These are phyloP conservation scores for Drepana falcataria DNA, from an alignment of 2,888 invertebrate species.

Conservation along the genomic window DNA sequence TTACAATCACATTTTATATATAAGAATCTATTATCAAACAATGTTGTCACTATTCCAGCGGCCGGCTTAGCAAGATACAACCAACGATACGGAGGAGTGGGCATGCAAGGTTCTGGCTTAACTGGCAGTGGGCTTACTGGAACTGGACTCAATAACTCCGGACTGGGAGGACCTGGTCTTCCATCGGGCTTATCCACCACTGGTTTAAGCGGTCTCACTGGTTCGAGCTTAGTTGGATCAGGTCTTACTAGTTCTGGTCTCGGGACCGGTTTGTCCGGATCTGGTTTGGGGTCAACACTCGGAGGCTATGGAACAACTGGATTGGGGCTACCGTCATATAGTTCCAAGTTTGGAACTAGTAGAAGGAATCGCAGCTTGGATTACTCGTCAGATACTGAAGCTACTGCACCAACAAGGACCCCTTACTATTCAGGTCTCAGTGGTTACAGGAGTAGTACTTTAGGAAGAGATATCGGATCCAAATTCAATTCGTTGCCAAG, in stretches of 20 bases:
- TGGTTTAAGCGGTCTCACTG: conserved; percentile 67
- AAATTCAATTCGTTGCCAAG: conserved; percentile 87
- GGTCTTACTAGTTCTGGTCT: conserved; percentile 61
- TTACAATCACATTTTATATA: no score
- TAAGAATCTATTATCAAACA: no score
- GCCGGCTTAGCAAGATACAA: conserved; percentile 81
- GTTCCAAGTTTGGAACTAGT: conserved; percentile 79
- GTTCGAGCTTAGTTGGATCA: conserved; percentile 63
- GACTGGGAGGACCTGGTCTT: conserved; percentile 50
- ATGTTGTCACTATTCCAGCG: conserved; percentile 43
- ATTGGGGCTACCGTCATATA: conserved; percentile 64
- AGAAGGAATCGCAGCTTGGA: conserved; percentile 90
- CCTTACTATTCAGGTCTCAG: conserved; percentile 85
- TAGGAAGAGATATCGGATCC: conserved; percentile 79
- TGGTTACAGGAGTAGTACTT: conserved; percentile 69
- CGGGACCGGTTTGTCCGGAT: conserved; percentile 55
- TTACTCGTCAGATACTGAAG: conserved; percentile 97
- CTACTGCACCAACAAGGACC: conserved; percentile 86
- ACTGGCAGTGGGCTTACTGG: conserved; percentile 46
- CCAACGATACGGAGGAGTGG: conserved; percentile 78
- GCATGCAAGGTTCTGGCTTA: conserved; percentile 50
- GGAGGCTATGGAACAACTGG: conserved; percentile 66
- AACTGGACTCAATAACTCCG: conserved; percentile 37
- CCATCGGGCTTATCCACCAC: conserved; percentile 67
- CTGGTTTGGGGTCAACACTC: conserved; percentile 58